Evolutionary conservation across 2,888 invertebrate species (phyloP), one percentile per base, ranked within the genome.

Genomic region (Saturnia pavonia): DNA sequence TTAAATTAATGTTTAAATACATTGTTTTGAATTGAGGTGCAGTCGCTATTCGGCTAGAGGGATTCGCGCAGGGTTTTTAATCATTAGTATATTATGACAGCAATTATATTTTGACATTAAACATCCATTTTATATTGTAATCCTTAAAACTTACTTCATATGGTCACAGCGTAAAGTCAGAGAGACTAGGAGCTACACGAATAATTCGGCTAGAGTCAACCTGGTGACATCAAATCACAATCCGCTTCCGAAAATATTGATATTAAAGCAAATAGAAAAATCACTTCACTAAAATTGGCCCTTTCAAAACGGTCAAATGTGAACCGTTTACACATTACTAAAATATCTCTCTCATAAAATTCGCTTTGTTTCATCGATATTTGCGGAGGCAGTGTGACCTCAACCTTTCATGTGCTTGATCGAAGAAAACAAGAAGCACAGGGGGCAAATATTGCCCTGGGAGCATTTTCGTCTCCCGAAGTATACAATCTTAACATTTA

Each of bases 341-440:
- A 84, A 84, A 86, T 83, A 84, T 80, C 83, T 85, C 82, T 87
- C 83, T 85, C 82, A 76, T 80, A 77, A 81, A 82, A 81, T 79
- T 81, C 78, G 79, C 80, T 78, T 73, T 73, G 75, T 76, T 75
- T 71, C 74, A 77, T 81, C 82, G 76, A 84, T 81, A 87, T 86
- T 86, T 83, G 78, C 84, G 82, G 81, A 83, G 76, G 77, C 83
- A 77, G 79, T 73, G 80, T 82, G 82, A 82, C 77, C 80, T 79
- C 77, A 81, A 80, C 77, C 74, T 77, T 78, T 78, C 72, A 79
- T 75, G 82, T 85, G 86, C 87, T 82, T 84, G 80, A 83, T 88
- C 76, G 88, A 91, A 92, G 91, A 91, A 92, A 93, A 92, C 91
- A 92, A 91, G 91, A 91, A 92, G 93, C 93, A 89, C 86, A 91